Evolutionary conservation across 2,888 invertebrate species (phyloP).

Genomic region (Tuta absoluta): DNA sequence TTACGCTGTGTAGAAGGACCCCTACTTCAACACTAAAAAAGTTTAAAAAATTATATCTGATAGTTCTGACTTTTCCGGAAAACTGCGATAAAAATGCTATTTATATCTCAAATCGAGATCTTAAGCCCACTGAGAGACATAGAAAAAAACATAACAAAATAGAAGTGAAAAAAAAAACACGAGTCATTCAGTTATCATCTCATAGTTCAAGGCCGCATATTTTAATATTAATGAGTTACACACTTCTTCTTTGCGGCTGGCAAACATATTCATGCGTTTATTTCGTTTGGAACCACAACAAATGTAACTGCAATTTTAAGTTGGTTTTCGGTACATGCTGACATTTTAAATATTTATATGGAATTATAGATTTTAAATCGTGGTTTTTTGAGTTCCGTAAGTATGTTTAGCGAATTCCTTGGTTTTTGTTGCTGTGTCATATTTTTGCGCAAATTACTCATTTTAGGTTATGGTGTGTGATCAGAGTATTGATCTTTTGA

Average conservation of each 20-base stretch:
- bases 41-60: too few relatives aligned
- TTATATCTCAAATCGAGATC: background rate
- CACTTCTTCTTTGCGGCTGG: constrained; percentile 6
- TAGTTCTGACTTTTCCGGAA: background rate
- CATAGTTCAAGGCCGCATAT: constrained; percentile 23
- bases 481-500: background rate
- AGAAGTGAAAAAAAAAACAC: background rate
- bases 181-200: constrained; percentile 22
- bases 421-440: background rate
- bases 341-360: constrained; percentile 13
- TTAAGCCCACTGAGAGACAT: background rate
- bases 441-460: background rate
- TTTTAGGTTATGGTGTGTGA: background rate
- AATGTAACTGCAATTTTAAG: background rate
- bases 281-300: background rate
- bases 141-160: background rate
- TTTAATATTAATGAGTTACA: constrained; percentile 21
- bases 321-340: constrained; percentile 1
- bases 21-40: too few relatives aligned
- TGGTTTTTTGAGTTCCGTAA: background rate
- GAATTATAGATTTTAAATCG: background rate
- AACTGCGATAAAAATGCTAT: background rate
- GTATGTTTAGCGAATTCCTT: constrained; percentile 6
- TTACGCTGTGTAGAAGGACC: too few relatives aligned
- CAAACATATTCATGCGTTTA: background rate